These are phyloP conservation scores for Paramormyrops hopkinsi DNA, from an alignment of 2,797 vertebrate genomes.

Conservation along the genomic window DNA sequence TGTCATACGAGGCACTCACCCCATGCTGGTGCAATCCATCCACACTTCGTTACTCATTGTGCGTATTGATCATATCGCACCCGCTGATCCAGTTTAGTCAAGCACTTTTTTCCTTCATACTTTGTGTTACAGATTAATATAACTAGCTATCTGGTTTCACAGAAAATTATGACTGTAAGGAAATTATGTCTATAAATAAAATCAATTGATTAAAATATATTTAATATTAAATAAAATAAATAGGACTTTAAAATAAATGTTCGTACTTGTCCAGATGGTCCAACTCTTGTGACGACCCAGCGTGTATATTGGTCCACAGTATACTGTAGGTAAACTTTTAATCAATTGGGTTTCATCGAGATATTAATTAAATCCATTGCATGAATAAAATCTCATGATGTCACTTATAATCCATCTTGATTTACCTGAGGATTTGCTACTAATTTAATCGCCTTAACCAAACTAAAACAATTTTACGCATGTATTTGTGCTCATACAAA, in stretches of 20 bases:
- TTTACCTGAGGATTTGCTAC: neutral
- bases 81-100: constrained; percentile 48
- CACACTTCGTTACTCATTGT: constrained; percentile 42
- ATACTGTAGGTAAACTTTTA: neutral
- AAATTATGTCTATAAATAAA: neutral
- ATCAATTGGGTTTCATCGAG: neutral
- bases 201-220: neutral
- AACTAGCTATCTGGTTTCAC: neutral
- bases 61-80: constrained; percentile 43
- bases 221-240: neutral
- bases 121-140: constrained; percentile 1
- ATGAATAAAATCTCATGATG: neutral
- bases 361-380: neutral
- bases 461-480: neutral
- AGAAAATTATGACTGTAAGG: neutral
- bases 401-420: neutral
- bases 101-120: constrained; percentile 36
- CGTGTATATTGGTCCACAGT: neutral
- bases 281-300: neutral
- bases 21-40: constrained; percentile 16
- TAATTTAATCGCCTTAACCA: neutral
- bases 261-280: neutral
- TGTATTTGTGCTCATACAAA: neutral
- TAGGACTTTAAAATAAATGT: neutral
- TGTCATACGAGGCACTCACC: neutral